A percentile compares a stretch with the other conserved stretches of the same genome.
Evolutionary conservation across 2,888 invertebrate genomes (phyloP).

Genomic region (Drosophila subsilvestris): DNA sequence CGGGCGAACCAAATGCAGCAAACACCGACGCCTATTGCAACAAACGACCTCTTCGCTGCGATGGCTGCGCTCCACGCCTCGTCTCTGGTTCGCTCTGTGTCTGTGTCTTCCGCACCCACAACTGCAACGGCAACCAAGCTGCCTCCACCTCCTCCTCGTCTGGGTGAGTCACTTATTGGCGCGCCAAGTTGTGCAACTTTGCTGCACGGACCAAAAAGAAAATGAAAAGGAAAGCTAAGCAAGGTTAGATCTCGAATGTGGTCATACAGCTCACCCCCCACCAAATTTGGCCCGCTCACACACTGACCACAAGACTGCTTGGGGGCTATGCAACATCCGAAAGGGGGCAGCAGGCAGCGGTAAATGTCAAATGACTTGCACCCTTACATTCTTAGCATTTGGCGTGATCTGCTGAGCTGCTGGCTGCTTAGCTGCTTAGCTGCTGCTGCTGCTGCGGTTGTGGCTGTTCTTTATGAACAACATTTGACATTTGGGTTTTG

Average conservation of each 20-base stretch:
- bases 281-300: constrained; percentile 31
- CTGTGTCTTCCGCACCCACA: constrained; percentile 49
- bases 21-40: constrained; percentile 38
- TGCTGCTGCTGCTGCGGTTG: background rate
- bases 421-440: background rate
- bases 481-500: constrained; percentile 51
- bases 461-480: constrained; percentile 35
- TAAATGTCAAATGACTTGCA: constrained; percentile 50
- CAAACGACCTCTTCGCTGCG: constrained; percentile 29
- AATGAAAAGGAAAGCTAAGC: constrained; percentile 70
- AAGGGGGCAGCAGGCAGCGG: constrained; percentile 3
- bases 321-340: background rate
- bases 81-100: constrained; percentile 4
- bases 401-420: constrained; percentile 13
- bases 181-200: constrained; percentile 64
- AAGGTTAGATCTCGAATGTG: constrained; percentile 55
- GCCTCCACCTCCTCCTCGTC: constrained; percentile 29
- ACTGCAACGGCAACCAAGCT: constrained; percentile 46
- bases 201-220: constrained; percentile 36
- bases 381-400: constrained; percentile 49
- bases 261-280: background rate
- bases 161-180: constrained; percentile 55
- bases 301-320: constrained; percentile 52
- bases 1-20: constrained; percentile 22
- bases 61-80: background rate